phyloP scores from a whole-genome alignment of 2,797 vertebrate genomes.

The Sylvilagus floridanus region DNA sequence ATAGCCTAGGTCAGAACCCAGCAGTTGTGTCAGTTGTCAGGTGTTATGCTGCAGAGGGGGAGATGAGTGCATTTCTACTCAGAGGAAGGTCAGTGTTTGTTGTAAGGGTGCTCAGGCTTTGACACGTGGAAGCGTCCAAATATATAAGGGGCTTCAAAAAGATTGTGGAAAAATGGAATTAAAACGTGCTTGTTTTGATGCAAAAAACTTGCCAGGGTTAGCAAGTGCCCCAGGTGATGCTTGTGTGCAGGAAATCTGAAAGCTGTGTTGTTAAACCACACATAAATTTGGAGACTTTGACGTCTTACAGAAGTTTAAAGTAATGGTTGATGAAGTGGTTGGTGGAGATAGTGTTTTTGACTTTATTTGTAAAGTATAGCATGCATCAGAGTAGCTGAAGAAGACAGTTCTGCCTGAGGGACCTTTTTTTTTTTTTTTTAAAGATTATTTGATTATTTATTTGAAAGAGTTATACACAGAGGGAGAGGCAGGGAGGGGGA shows the following conservation, averaged over 20 bases:
- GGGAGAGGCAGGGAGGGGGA: too few relatives aligned
- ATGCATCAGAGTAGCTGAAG: not conserved
- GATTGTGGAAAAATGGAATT: too few relatives aligned
- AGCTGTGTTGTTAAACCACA: not conserved
- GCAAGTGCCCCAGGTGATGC: not conserved
- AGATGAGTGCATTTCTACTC: not conserved
- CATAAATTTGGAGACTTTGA: not conserved
- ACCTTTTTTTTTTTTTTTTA: too few relatives aligned
- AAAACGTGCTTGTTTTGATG: too few relatives aligned
- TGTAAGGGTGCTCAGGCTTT: not conserved
- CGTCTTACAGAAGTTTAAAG: not conserved
- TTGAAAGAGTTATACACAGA: too few relatives aligned
- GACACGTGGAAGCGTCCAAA: not conserved
- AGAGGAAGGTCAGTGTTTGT: not conserved
- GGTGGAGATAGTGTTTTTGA: not conserved
- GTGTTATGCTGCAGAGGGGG: not conserved
- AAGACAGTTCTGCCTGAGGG: not conserved
- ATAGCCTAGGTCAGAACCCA: too few relatives aligned
- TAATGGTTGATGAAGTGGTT: not conserved
- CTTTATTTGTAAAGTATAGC: constrained; percentile 1
- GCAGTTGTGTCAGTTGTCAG: not conserved
- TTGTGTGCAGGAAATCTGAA: not conserved
- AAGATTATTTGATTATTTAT: too few relatives aligned
- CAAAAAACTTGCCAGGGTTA: not conserved
- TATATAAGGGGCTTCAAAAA: too few relatives aligned